These are phyloP conservation scores for Nothocercus nigrocapillus DNA, from an alignment of 2,113 vertebrate species.

Conservation along the genomic window DNA sequence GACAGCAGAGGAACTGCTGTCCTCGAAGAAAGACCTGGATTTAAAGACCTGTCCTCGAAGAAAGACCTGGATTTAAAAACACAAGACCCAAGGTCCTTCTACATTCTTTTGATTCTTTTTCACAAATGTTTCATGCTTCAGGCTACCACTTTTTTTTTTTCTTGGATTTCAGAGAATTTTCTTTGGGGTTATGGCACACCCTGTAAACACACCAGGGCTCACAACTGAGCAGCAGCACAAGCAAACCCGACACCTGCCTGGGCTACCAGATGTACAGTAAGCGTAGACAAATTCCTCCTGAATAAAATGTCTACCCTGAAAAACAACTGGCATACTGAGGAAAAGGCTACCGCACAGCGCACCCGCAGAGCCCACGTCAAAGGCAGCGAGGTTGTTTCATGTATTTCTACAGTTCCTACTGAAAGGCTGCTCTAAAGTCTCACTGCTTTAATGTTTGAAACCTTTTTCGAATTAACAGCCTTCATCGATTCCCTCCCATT, in stretches of 20 bases:
- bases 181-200: neutral
- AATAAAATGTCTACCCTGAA: neutral
- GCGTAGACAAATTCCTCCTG: neutral
- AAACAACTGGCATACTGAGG: neutral
- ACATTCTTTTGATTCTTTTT: neutral
- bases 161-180: neutral
- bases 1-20: no score
- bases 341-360: neutral
- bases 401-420: neutral
- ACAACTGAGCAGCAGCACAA: accelerated
- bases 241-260: neutral
- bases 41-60: no score
- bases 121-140: neutral
- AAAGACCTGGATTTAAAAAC: neutral
- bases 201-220: neutral
- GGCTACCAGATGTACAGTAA: neutral
- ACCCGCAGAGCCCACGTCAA: accelerated
- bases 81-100: neutral
- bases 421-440: neutral
- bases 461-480: neutral
- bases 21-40: neutral
- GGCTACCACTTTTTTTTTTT: neutral
- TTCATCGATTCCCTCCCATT: neutral
- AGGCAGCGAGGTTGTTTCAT: neutral
- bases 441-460: neutral